Evolutionary conservation across 2,113 vertebrate species (phyloP), one percentile per base, ranked within the genome.

Genomic region (Heterotilapia buettikoferi): DNA sequence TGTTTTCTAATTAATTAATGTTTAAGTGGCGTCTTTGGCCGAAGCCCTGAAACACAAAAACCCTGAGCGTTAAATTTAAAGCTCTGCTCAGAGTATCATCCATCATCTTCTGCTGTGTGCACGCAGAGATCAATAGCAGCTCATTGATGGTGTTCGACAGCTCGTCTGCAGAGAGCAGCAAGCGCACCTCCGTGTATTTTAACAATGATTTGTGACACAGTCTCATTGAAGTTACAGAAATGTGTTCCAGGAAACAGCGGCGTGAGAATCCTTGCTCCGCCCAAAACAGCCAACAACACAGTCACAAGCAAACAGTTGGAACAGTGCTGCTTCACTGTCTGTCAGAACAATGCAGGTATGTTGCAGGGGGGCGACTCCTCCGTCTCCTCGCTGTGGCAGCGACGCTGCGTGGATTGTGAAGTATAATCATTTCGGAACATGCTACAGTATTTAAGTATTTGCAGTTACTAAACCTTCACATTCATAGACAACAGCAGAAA

Each of bases 61-160:
- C 6, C 24, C 12, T 3, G 26, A 47, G 14, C 2, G 4, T 9
- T 45, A 16, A 52, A 50, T 45, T 36, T 53, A 7, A 21, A 40
- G 43, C 11, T 29, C 53, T 10, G 33, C 43, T 36, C 33, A n/a
- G 29, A 80, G 33, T 11, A 9, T 26, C 82, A 71, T 84, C 86
- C 82, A 88, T 84, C 86, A 57, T 80, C 40, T 73, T 21, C 68
- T 6, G 38, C 66, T 82, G 43, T 63, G 84, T 14, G 40, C 73
- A 29, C 18, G 7, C 36, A 13, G 18, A 2, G 61, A 82, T 88
- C 78, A 40, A 85, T 82, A 85, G 21, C 18, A 5, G 40, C 16
- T 50, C 43, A 7, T 29, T n/a, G 59, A 63, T 19, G 59, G 31
- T n/a, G 31, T 63, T 63, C 29, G 16, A 63, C 59, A 63, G 29